Evolutionary conservation across 2,888 invertebrate species (phyloP), one percentile per base, ranked within the genome.

Genomic region (Leptopilina myrica): DNA sequence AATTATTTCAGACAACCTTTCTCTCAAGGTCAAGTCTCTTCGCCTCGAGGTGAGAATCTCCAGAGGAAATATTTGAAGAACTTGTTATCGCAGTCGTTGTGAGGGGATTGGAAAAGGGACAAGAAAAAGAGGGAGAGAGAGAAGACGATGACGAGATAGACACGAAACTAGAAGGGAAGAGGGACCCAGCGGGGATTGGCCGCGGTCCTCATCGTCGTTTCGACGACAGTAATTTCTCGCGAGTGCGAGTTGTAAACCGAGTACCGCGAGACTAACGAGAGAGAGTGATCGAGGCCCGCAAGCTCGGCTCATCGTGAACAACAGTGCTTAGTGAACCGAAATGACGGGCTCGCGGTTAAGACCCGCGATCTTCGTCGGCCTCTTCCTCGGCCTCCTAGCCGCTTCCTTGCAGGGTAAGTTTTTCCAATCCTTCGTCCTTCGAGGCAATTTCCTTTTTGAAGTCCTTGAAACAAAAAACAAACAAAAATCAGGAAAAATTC

Each of bases 301-400:
- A 89, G 88, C 88, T 90, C 88, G 90, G 90, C 89, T 89, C 86
- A 89, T 89, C 89, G 88, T 86, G 88, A 9, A 49, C 88, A 9
- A 49, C 88, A 88, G 90, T 88, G 90, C 87, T 85, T 87, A 92
- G 93, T 92, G 92, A 94, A 89, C 92, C 92, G 92, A 92, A 92
- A 93, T 93, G 93, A 93, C 92, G 93, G 92, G 92, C 92, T 92
- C 92, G 92, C 92, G 92, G 90, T 92, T 91, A 92, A 92, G 93
- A 92, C 92, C 93, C 92, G 92, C 93, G 92, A 91, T 92, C 88
- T 89, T 93, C 90, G 90, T 92, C 90, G 92, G 93, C 91, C 92
- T 93, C 92, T 92, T 93, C 92, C 91, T 93, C 87, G 88, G 92
- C 89, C 92, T 93, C 89, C 92, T 93, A 92, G 92, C 92, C 92